Evolutionary conservation across 2,797 vertebrate species (phyloP), one percentile per base, ranked within the genome.

Genomic region (Coreius guichenoti): DNA sequence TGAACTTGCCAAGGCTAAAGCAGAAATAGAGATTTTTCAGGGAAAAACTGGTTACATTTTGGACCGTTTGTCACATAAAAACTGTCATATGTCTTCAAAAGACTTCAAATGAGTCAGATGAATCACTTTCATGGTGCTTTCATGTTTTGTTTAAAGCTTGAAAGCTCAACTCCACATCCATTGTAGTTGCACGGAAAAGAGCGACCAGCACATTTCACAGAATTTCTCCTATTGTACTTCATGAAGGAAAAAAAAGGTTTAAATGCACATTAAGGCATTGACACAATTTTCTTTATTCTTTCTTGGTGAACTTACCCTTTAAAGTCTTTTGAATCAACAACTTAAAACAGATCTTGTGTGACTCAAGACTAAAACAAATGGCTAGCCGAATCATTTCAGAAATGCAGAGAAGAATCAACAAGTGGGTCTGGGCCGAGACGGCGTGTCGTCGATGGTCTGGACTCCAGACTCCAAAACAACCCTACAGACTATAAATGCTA

Each of bases 401-500:
- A 82, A 76, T 68, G 80, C 75, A 69, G 76, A 31, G 45, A 63
- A 56, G 86, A 47, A 69, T 82, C 49, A 79, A 67, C 73, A 68
- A 58, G 45, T 33, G 63, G 65, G 58, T 67, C 75, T 74, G 58
- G 77, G 31, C 49, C 61, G 72, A 76, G 65, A 58, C 81, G 33
- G 63, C 49, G 2, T 51, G 54, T 19, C 61, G 56, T 51, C 36
- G 6, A 68, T 17, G 17, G 80, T 72, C 51, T 79, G 67, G 14
- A 21, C 72, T 76, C 65, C 78, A 74, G 83, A 85, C 70, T 86
- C 43, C 45, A 83, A 83, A 79, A 75, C 19, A 75, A 65, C 21
- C 21, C 8, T n/a, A 84, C 80, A 65, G 86, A 39, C 61, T 43
- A 39, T 73, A 65, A 89, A 81, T 70, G 82, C 68, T 76, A 63